Percentiles rank a stretch among this genome's conserved stretches.
These are phyloP conservation scores for Epistrophe eligans DNA, from an alignment of 2,888 invertebrate species.

Conservation along the genomic window DNA sequence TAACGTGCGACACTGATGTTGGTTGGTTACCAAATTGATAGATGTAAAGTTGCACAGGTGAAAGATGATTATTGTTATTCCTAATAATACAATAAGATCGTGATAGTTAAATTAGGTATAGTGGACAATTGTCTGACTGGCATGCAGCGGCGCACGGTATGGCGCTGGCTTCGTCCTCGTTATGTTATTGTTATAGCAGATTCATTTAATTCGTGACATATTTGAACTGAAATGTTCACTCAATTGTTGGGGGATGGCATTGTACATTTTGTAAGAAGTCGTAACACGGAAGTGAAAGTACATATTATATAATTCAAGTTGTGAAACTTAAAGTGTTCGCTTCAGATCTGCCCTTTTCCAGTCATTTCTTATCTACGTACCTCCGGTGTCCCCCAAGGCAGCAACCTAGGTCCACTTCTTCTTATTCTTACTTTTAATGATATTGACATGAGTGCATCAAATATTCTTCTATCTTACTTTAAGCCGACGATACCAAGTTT, in stretches of 20 bases:
- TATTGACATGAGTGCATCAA: too few species aligned
- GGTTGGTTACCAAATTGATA: constrained; percentile 45
- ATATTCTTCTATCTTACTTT: too few species aligned
- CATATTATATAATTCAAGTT: not conserved
- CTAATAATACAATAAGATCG: constrained; percentile 62
- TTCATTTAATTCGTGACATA: constrained; percentile 48
- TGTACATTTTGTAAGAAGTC: not conserved
- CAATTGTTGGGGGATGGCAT: not conserved
- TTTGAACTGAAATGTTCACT: constrained; percentile 58
- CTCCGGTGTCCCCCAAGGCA: too few species aligned
- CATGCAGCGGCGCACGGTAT: not conserved
- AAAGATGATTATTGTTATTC: constrained; percentile 68
- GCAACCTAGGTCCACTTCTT: too few species aligned
- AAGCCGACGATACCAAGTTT: too few species aligned
- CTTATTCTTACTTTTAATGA: too few species aligned
- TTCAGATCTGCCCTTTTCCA: too few species aligned
- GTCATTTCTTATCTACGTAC: too few species aligned
- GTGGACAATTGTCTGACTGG: not conserved
- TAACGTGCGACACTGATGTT: constrained; percentile 44
- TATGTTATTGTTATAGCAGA: constrained; percentile 41
- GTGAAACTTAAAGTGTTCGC: not conserved
- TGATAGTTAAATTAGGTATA: constrained; percentile 63
- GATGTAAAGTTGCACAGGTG: constrained; percentile 65
- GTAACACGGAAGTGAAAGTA: constrained; percentile 15
- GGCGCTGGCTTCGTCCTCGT: not conserved